Conservation (phyloP, 1,140 invertebrate species). For the Drosophila triauraria region DNA sequence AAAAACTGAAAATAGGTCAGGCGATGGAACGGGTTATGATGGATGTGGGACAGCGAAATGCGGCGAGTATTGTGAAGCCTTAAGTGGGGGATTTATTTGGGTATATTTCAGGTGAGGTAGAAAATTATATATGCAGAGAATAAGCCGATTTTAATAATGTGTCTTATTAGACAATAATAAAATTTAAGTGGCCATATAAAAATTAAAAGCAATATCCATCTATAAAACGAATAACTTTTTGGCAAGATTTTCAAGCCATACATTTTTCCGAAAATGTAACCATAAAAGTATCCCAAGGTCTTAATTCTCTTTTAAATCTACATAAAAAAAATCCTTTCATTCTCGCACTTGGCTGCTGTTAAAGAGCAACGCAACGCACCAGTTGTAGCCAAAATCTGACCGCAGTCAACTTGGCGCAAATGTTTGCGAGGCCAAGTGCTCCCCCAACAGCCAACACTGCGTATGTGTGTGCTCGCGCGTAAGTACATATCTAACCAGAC, state of each 20-base stretch:
- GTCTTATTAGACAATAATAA: too few relatives aligned
- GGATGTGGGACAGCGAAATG: constrained; percentile 5
- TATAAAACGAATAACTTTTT: neutral
- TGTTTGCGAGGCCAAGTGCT: constrained; percentile 58
- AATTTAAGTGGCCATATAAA: too few relatives aligned
- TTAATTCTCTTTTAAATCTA: neutral
- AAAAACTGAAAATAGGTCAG: constrained; percentile 45
- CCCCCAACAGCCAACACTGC: constrained; percentile 13
- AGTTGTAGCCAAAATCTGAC: constrained; percentile 44
- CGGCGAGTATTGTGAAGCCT: neutral
- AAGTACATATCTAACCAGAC: constrained; percentile 16
- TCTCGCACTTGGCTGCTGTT: neutral
- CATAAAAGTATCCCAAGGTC: neutral
- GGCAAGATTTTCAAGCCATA: neutral
- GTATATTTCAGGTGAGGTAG: neutral
- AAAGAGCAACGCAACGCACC: neutral
- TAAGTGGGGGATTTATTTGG: neutral
- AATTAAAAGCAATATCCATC: too few relatives aligned
- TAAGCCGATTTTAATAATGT: too few relatives aligned
- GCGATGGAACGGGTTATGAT: constrained; percentile 13
- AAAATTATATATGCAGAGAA: neutral
- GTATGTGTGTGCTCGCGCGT: constrained; percentile 22
- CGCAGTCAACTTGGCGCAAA: constrained; percentile 64
- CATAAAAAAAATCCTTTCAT: neutral
- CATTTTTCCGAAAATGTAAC: neutral